Evolutionary conservation across 2,888 invertebrate genomes (phyloP).

Genomic region (Amblyjoppa proteus): DNA sequence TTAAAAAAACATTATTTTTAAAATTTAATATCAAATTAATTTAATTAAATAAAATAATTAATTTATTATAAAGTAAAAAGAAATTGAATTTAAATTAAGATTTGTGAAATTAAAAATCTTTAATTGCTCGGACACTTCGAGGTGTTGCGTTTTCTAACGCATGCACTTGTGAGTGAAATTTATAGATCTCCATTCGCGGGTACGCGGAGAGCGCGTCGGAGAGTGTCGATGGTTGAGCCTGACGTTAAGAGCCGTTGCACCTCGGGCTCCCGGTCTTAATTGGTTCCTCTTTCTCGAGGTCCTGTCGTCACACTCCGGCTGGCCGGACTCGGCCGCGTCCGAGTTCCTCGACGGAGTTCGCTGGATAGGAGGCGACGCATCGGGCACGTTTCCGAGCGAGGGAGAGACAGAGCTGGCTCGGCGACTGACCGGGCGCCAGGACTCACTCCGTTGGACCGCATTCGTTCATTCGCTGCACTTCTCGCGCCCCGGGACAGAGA

Average conservation of each 20-base stretch:
- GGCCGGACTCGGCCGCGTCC: conserved; percentile 26
- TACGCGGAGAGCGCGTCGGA: conserved; percentile 40
- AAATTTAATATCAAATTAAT: too few species aligned
- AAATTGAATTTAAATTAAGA: too few species aligned
- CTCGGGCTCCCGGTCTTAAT: conserved; percentile 62
- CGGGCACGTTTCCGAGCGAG: conserved; percentile 39
- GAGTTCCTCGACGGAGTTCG: conserved; percentile 32
- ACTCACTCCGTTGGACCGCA: conserved; percentile 28
- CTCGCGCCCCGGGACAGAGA: conserved; percentile 52
- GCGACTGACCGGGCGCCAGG: conserved; percentile 31
- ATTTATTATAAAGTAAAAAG: too few species aligned
- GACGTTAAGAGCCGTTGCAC: conserved; percentile 67
- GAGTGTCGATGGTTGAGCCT: conserved; percentile 54
- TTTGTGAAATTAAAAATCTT: not conserved
- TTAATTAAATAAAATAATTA: too few species aligned
- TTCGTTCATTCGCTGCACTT: conserved; percentile 40
- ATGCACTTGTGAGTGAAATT: conserved; percentile 52
- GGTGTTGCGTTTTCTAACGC: conserved; percentile 45
- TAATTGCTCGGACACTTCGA: not conserved
- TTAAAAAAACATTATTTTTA: too few species aligned
- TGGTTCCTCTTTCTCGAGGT: conserved; percentile 34
- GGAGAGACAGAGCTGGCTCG: conserved; percentile 21
- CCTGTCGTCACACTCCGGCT: conserved; percentile 50
- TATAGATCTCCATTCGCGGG: conserved; percentile 39
- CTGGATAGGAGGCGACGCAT: conserved; percentile 44